Conservation (phyloP, 2,888 invertebrate genomes). For the Drosophila helvetica region DNA sequence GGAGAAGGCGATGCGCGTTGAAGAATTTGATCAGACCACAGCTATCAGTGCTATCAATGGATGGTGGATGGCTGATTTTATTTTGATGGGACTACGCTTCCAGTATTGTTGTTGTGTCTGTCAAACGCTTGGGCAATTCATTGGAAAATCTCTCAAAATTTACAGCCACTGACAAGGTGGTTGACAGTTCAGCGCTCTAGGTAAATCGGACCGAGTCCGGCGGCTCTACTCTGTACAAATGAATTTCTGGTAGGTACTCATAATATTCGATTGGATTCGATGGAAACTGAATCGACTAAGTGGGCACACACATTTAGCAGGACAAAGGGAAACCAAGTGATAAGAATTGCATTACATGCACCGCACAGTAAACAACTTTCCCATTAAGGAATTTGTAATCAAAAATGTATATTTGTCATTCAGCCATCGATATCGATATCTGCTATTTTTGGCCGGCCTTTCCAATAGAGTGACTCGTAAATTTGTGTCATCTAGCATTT, state of each 20-base stretch:
- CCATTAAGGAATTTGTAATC: background rate
- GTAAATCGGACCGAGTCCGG: conserved; percentile 4
- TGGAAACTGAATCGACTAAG: background rate
- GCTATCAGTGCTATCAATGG: conserved; percentile 55
- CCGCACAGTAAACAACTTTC: background rate
- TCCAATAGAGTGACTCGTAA: conserved; percentile 48
- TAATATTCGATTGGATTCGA: background rate
- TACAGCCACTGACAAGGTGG: conserved; percentile 37
- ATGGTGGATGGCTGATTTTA: conserved; percentile 11
- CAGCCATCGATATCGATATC: conserved; percentile 6
- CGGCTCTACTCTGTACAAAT: background rate
- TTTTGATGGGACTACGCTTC: background rate
- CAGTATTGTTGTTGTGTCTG: conserved; percentile 37
- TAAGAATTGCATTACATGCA: background rate
- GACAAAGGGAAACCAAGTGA: background rate
- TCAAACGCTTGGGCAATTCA: conserved; percentile 44
- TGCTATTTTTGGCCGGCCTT: conserved; percentile 15
- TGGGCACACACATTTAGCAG: background rate
- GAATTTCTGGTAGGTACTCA: background rate
- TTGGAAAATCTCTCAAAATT: conserved; percentile 61
- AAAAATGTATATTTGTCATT: conserved; percentile 5
- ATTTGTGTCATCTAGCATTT: conserved; percentile 51
- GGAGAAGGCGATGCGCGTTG: conserved; percentile 10
- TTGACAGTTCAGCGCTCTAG: conserved; percentile 6
- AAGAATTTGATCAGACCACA: conserved; percentile 46